Evolutionary conservation across 2,113 vertebrate species (phyloP).

Genomic region (Recurvirostra avosetta): DNA sequence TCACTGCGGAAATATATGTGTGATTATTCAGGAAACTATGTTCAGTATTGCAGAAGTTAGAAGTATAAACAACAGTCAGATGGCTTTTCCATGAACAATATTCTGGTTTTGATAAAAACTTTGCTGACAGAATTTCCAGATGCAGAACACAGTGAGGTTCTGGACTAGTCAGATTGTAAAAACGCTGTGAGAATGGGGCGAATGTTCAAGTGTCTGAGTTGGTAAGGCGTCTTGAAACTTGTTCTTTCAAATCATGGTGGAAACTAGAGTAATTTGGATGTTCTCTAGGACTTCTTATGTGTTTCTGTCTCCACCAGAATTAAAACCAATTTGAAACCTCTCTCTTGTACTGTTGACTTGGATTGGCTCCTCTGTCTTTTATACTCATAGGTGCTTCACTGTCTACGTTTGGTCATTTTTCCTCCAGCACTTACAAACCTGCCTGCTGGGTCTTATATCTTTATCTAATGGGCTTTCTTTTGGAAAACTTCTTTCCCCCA

Average conservation of each 20-base stretch:
- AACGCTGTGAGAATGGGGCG: rapidly evolving
- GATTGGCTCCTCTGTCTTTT: not conserved
- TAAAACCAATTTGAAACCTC: not conserved
- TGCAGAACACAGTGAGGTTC: not conserved
- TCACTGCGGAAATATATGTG: not conserved
- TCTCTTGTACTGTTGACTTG: not conserved
- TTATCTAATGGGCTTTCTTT: not conserved
- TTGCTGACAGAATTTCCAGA: not conserved
- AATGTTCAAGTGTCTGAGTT: not conserved
- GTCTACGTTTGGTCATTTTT: not conserved
- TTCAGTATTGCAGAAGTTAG: not conserved
- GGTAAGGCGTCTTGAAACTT: not conserved
- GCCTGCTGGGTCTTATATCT: not conserved
- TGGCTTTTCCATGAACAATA: not conserved
- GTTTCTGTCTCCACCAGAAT: not conserved
- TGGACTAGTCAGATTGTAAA: not conserved
- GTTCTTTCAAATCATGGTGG: not conserved
- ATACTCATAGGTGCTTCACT: not conserved
- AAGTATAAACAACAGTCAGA: not conserved
- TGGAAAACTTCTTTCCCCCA: not conserved
- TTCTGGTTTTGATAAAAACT: not conserved
- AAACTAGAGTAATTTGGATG: not conserved
- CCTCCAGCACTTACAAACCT: not conserved
- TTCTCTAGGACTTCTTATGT: not conserved
- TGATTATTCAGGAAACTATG: not conserved